Conservation (phyloP, 2,888 invertebrate genomes). For the Acanthacorydalis orientalis region DNA sequence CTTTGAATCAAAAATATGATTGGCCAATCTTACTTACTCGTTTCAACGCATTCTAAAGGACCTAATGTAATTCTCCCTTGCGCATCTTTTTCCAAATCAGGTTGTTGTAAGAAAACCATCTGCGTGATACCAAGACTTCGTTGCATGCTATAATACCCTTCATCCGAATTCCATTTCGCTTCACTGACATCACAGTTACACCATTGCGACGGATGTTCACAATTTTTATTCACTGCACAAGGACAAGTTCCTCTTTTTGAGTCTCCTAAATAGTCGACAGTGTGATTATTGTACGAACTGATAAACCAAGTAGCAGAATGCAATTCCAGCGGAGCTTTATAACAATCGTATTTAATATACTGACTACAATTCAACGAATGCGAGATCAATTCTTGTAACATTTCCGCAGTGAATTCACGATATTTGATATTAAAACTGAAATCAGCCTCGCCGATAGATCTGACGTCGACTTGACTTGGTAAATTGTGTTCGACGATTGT, state of each 20-base stretch:
- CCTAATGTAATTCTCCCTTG: slow-evolving; percentile 78
- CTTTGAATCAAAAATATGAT: slow-evolving; percentile 8
- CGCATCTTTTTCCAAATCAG: slow-evolving; percentile 64
- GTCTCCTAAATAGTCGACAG: slow-evolving; percentile 28
- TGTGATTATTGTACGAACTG: slow-evolving; percentile 58
- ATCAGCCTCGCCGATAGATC: slow-evolving; percentile 60
- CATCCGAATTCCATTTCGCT: slow-evolving; percentile 77
- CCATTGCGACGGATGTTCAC: slow-evolving; percentile 62
- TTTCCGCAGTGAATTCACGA: slow-evolving; percentile 75
- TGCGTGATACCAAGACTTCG: slow-evolving; percentile 76
- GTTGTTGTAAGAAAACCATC: slow-evolving; percentile 79
- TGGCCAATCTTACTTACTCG: slow-evolving; percentile 46
- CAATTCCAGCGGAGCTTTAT: slow-evolving; percentile 69
- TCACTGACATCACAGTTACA: slow-evolving; percentile 86
- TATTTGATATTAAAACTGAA: slow-evolving; percentile 76
- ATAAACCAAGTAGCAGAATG: slow-evolving; percentile 83
- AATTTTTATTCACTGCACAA: slow-evolving; percentile 62
- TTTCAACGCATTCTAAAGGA: slow-evolving; percentile 85
- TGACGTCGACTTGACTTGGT: slow-evolving; percentile 77
- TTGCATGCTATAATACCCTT: slow-evolving; percentile 66
- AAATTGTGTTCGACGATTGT: slow-evolving; percentile 83
- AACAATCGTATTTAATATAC: slow-evolving; percentile 79
- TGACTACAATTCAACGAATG: slow-evolving; percentile 82
- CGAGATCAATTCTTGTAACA: slow-evolving; percentile 78
- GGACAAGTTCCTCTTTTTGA: slow-evolving; percentile 45